phyloP scores from a whole-genome alignment of 2,888 invertebrate species.

The Theretra japonica region DNA sequence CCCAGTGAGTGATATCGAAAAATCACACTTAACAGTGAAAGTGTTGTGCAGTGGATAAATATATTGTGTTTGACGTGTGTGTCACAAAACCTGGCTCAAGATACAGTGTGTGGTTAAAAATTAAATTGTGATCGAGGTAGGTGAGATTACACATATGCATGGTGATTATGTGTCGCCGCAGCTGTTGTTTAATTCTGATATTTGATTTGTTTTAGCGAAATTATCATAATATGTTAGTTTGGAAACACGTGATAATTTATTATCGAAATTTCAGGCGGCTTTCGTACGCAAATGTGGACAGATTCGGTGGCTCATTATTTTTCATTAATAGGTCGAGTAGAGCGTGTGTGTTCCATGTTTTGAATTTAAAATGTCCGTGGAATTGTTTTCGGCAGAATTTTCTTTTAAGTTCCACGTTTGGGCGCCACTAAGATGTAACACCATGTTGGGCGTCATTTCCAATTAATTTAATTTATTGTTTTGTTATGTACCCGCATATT shows the following conservation, averaged over 20 bases:
- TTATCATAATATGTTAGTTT: not conserved
- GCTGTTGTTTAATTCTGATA: slow-evolving; percentile 15
- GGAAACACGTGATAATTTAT: not conserved
- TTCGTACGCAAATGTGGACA: not conserved
- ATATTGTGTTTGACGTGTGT: slow-evolving; percentile 63
- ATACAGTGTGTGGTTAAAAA: slow-evolving; percentile 45
- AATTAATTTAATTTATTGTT: not conserved
- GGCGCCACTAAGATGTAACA: slow-evolving; percentile 34
- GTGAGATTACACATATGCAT: slow-evolving; percentile 33
- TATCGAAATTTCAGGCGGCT: not conserved
- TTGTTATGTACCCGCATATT: too few species aligned
- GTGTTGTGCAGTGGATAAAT: slow-evolving; percentile 55
- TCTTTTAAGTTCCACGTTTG: slow-evolving; percentile 27
- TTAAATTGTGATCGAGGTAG: slow-evolving; percentile 51
- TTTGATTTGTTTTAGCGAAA: slow-evolving; percentile 8
- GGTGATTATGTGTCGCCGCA: not conserved
- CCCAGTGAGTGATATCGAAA: slow-evolving; percentile 70
- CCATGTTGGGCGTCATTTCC: slow-evolving; percentile 45
- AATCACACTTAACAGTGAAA: slow-evolving; percentile 48
- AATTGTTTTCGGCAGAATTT: slow-evolving; percentile 12
- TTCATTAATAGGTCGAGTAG: slow-evolving; percentile 16
- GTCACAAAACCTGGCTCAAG: slow-evolving; percentile 52
- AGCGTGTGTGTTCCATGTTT: slow-evolving; percentile 18
- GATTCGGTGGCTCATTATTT: slow-evolving; percentile 11
- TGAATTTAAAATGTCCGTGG: slow-evolving; percentile 23